Percentiles rank a stretch among this genome's conserved stretches.
phyloP scores from a whole-genome alignment of 2,888 invertebrate species.

The Buathra laborator region DNA sequence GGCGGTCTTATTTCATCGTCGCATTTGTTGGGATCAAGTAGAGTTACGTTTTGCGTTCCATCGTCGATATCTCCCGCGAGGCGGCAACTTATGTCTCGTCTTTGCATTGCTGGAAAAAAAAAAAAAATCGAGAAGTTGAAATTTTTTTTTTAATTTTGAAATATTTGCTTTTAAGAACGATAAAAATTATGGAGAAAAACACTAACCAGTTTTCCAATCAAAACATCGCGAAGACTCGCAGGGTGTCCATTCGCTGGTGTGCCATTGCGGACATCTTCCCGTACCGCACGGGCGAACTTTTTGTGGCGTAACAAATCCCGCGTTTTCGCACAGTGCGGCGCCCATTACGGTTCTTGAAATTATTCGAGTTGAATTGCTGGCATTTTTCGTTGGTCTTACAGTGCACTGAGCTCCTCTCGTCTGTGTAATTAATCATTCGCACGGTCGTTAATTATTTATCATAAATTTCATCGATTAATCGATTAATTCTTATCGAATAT shows the following conservation, averaged over 20 bases:
- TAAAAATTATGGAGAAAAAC: slow-evolving; percentile 5
- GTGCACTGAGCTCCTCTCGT: slow-evolving; percentile 91
- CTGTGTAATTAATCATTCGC: slow-evolving; percentile 80
- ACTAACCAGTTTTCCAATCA: slow-evolving; percentile 89
- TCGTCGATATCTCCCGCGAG: slow-evolving; percentile 85
- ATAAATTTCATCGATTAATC: neutral
- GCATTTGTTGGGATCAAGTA: slow-evolving; percentile 88
- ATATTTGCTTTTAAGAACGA: neutral
- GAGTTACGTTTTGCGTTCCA: slow-evolving; percentile 86
- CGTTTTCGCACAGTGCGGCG: slow-evolving; percentile 90
- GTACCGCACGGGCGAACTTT: slow-evolving; percentile 89
- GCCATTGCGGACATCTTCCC: slow-evolving; percentile 91
- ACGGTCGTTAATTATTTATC: neutral
- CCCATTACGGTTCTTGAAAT: slow-evolving; percentile 86
- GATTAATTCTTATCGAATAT: neutral
- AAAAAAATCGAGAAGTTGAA: neutral
- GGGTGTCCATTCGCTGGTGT: slow-evolving; percentile 89
- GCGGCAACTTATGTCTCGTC: slow-evolving; percentile 89
- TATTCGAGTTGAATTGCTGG: slow-evolving; percentile 81
- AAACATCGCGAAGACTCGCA: slow-evolving; percentile 92
- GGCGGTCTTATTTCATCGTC: slow-evolving; percentile 91
- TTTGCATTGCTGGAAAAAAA: slow-evolving; percentile 88
- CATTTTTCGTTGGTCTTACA: slow-evolving; percentile 86
- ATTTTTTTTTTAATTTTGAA: neutral
- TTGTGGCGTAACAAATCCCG: slow-evolving; percentile 88